A percentile compares a stretch with the other conserved stretches of the same genome.
phyloP scores from a whole-genome alignment of 1,140 invertebrate genomes.

The Akabosia matsudoensis region DNA sequence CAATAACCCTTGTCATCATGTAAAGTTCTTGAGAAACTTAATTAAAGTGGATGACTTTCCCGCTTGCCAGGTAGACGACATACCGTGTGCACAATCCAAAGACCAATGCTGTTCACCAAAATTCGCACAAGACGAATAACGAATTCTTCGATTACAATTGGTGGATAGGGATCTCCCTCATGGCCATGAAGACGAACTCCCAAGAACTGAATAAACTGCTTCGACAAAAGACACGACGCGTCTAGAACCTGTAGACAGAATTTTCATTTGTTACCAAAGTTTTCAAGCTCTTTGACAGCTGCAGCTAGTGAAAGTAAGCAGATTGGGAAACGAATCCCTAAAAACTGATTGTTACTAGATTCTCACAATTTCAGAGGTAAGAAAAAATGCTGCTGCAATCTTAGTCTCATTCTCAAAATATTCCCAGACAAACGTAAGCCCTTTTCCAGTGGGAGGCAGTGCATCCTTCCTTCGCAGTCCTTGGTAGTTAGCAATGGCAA shows the following conservation, averaged over 20 bases:
- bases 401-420: constrained; percentile 17
- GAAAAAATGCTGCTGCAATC: constrained; percentile 12
- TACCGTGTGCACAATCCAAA: not conserved
- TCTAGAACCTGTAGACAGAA: not conserved
- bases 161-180: not conserved
- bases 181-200: not conserved
- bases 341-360: no score
- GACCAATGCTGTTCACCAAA: not conserved
- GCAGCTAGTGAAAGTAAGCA: not conserved
- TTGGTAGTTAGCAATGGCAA: not conserved
- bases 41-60: not conserved
- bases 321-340: not conserved
- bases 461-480: not conserved
- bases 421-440: constrained; percentile 5
- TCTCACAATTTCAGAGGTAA: constrained; percentile 15
- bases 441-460: not conserved
- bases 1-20: not conserved
- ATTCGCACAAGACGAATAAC: not conserved
- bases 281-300: not conserved
- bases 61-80: not conserved
- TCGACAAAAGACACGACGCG: not conserved
- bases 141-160: constrained; percentile 11
- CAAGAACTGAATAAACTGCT: constrained; percentile 6
- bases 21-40: not conserved
- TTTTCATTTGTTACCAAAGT: not conserved